Conservation (phyloP, 2,113 vertebrate species). For the Ceyx cyanopectus region DNA sequence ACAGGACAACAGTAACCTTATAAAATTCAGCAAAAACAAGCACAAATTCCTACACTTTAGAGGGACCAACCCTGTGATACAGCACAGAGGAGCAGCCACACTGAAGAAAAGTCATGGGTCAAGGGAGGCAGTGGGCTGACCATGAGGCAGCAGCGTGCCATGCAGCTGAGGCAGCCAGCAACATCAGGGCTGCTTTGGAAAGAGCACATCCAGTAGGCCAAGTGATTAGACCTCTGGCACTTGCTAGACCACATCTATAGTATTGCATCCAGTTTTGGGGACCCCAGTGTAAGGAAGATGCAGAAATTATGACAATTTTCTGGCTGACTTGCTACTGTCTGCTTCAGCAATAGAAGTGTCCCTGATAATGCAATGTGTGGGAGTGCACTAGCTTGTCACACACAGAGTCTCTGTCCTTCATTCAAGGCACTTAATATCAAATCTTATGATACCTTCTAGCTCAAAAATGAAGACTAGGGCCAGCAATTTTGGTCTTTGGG, state of each 20-base stretch:
- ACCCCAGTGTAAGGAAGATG: background rate
- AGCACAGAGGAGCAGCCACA: background rate
- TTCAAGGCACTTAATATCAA: background rate
- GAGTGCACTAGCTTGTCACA: background rate
- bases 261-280: background rate
- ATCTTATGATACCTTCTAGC: background rate
- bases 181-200: background rate
- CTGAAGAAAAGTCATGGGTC: background rate
- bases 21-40: background rate
- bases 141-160: accelerated
- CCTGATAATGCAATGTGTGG: too few species aligned
- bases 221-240: background rate
- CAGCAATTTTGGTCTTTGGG: background rate
- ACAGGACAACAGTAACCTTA: background rate
- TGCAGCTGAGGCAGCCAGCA: background rate
- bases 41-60: background rate
- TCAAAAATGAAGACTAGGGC: background rate
- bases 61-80: background rate
- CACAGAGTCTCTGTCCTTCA: background rate
- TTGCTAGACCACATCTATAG: background rate
- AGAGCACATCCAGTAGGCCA: too few species aligned
- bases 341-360: background rate
- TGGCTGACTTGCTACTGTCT: background rate
- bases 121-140: background rate
- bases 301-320: background rate